Evolutionary conservation across 2,797 vertebrate genomes (phyloP), one percentile per base, ranked within the genome.

Genomic region (Chrysocyon brachyurus): DNA sequence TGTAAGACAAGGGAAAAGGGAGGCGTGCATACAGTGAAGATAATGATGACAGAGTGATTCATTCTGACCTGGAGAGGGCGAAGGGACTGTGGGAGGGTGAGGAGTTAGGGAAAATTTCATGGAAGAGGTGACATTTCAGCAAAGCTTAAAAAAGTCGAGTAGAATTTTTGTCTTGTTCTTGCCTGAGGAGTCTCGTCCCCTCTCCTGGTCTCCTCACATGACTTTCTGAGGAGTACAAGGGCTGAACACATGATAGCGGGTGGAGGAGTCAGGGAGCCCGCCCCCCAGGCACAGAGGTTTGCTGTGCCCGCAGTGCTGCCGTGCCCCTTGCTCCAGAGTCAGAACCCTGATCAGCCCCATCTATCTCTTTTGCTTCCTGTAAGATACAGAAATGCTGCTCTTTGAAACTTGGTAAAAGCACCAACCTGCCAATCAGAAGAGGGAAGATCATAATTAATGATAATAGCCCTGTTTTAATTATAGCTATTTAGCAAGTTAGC

Each of bases 401-500:
- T 97, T 92, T 97, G 93, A 92, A 97, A 97, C 95, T 96, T 59
- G 92, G 75, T 97, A 81, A 97, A 98, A 97, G 93, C 82, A 95
- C 92, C 84, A 92, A 95, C 70, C 90, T 97, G 97, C 95, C 98
- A 97, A 83, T 98, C 97, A 85, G 78, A 97, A 97, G 88, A 96
- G 56, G 40, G 77, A 97, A 95, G 95, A 97, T 97, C 96, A 90
- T 97, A 97, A 98, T 98, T 95, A 97, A 97, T 97, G 96, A 97
- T 97, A 98, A 98, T 97, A 97, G 97, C 97, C 57, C 36, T 83
- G 92, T 92, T 97, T 96, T 97, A 98, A 98, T 98, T 97, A 97
- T 97, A 98, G 97, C 78, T 92, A 97, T 97, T 98, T 98, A 98
- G 96, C 96, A 97, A 98, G 98, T 98, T 98, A 98, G 88, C 97